Base-by-base conservation (phyloP, 2,888 invertebrate species). In the Platycheirus albimanus region DNA sequence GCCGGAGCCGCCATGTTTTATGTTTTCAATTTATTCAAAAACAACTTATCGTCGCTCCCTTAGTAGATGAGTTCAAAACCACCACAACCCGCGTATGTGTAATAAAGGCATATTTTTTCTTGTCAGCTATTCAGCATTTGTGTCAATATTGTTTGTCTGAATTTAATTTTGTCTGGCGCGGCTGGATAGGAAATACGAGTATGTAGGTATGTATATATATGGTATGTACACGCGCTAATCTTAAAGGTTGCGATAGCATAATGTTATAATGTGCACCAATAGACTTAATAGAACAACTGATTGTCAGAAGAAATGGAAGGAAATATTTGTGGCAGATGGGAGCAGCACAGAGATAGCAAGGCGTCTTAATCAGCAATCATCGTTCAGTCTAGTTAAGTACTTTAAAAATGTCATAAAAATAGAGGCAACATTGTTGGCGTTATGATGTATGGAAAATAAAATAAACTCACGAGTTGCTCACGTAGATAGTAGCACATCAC, bases 101-200 rank as follows among this genome's bases (percentile, higher is more conserved):
- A 7, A 54, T n/a, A 54, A 36, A 54, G 19, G 7, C n/a, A 54
- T 36, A 19, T 11, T 15, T 43, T n/a, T 20, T 47, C 43, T 52
- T 67, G 49, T 56, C 51, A 78, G 28, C 33, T 17, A 45, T 67
- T 69, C 67, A 74, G 79, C 79, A 56, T 24, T 80, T 80, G 69
- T 56, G 54, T 80, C 61, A 80, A 69, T 74, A 80, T 69, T 79
- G 17, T 13, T 38, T 41, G 61, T 79, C 51, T 79, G 47, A 20
- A 28, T 30, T 54, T 63, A 38, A 49, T 56, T 69, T 54, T 54
- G 69, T 76, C 63, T 77, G 71, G 56, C 17, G 64, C 19, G 54
- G 24, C 3, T 38, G n/a, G 15, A 13, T 33, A n/a, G n/a, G n/a
- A n/a, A n/a, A n/a, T n/a, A n/a, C n/a, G n/a, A n/a, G n/a, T n/a